A percentile compares a stretch with the other conserved stretches of the same genome.
These are phyloP conservation scores for Orius laevigatus DNA, from an alignment of 1,140 invertebrate species.

Conservation along the genomic window DNA sequence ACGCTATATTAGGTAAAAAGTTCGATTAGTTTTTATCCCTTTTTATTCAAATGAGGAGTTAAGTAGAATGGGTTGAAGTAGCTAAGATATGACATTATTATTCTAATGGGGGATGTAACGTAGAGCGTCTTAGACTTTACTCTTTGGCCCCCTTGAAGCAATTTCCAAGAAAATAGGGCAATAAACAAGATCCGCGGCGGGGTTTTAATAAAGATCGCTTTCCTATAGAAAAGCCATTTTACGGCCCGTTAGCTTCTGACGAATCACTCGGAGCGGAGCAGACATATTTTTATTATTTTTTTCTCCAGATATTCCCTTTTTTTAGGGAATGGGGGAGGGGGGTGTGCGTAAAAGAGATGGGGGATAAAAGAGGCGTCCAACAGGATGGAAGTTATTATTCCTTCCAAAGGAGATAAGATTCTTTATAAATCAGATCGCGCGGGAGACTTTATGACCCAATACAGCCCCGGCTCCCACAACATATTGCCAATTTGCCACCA, in stretches of 20 bases:
- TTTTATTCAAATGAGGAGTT: no score
- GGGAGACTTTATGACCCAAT: constrained; percentile 10
- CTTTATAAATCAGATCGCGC: constrained; percentile 11
- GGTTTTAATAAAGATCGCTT: constrained; percentile 6
- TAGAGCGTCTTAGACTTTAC: no score
- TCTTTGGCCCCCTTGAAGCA: not conserved
- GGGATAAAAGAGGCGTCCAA: constrained; percentile 6
- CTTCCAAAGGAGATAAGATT: constrained; percentile 8
- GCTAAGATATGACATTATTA: no score
- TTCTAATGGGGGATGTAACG: no score
- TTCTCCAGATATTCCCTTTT: not conserved
- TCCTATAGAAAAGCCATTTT: constrained; percentile 12
- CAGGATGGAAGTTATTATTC: constrained; percentile 12
- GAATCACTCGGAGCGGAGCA: constrained; percentile 6
- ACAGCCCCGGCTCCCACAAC: constrained; percentile 6
- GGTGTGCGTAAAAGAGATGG: not conserved
- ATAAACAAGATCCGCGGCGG: constrained; percentile 7
- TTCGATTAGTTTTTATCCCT: no score
- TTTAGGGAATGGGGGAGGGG: not conserved
- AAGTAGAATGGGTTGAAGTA: no score
- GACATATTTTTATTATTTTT: constrained; percentile 12
- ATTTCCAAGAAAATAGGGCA: constrained; percentile 8
- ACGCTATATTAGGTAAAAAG: no score
- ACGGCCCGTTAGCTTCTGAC: constrained; percentile 9
- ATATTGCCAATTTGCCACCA: constrained; percentile 12